phyloP scores from a whole-genome alignment of 1,140 invertebrate species.

The Drosophila aff. region DNA sequence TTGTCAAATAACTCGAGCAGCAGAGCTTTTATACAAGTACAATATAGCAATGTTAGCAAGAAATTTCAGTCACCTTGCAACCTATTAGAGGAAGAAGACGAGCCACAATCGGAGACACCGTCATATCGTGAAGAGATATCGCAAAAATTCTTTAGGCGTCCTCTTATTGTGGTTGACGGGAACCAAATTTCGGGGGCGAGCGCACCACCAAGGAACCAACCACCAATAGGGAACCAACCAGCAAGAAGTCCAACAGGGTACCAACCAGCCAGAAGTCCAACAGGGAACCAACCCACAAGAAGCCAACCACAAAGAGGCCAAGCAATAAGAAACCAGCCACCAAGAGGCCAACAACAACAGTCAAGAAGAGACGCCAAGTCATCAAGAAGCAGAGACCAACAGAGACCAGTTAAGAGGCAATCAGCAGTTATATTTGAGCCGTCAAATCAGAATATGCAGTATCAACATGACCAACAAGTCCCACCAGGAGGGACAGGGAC shows the following conservation, averaged over 20 bases:
- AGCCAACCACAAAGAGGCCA: neutral
- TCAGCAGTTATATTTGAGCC: neutral
- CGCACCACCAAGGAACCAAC: neutral
- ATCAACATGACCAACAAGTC: neutral
- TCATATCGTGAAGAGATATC: neutral
- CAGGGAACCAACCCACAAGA: neutral
- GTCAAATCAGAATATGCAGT: neutral
- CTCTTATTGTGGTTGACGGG: neutral
- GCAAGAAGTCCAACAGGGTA: neutral
- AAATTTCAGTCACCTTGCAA: neutral
- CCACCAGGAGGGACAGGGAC: neutral
- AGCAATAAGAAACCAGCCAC: neutral
- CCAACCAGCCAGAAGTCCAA: neutral
- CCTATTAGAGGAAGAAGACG: neutral
- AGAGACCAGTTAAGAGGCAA: neutral
- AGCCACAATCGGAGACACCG: neutral
- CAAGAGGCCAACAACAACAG: neutral
- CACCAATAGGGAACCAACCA: neutral
- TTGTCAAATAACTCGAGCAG: neutral
- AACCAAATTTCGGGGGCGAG: neutral
- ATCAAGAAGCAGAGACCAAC: neutral
- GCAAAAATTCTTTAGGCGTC: conserved; percentile 6
- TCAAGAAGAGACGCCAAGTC: neutral
- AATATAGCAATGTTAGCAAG: neutral
- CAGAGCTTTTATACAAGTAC: neutral